Conservation (phyloP, 2,797 vertebrate genomes). For the Hemitrygon akajei region DNA sequence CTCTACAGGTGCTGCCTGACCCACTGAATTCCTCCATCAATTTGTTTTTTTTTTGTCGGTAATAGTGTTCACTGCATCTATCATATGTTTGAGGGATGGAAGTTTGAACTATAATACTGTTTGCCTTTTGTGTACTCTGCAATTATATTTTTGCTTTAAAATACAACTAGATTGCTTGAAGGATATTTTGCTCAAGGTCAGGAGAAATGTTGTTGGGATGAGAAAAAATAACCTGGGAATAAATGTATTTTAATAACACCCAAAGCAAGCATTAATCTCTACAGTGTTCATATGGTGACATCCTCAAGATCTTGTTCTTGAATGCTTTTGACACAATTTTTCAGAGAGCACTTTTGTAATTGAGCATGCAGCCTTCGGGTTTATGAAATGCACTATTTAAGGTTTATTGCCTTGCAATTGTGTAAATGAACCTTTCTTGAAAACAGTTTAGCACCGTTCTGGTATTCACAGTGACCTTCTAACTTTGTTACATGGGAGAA, state of each 20-base stretch:
- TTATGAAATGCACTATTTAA: neutral
- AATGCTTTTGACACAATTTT: neutral
- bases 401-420: neutral
- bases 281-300: neutral
- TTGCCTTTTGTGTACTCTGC: neutral
- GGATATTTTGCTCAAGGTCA: neutral
- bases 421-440: neutral
- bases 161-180: neutral
- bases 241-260: neutral
- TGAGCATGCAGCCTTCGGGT: neutral
- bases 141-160: neutral
- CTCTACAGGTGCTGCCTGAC: no score
- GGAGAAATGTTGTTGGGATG: neutral
- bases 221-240: neutral
- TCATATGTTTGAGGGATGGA: neutral
- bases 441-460: neutral
- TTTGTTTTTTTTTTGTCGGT: no score
- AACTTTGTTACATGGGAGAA: neutral
- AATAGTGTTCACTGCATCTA: neutral
- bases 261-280: neutral
- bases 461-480: neutral
- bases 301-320: neutral
- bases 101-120: neutral
- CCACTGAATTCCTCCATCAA: no score
- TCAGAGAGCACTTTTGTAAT: neutral